Conservation (phyloP, 2,888 invertebrate species). For the Cactoblastis cactorum region DNA sequence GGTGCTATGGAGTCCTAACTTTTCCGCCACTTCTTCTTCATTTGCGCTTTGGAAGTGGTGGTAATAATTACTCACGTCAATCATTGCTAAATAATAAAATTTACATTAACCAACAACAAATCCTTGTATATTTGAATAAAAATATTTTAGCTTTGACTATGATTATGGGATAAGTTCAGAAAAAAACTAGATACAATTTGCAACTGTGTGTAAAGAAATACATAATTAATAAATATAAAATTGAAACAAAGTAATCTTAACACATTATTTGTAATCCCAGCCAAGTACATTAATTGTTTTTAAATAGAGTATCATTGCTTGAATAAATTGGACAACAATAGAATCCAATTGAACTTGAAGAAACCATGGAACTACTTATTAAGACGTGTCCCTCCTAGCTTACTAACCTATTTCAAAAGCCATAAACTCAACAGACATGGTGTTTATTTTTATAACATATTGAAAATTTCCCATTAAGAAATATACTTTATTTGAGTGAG, state of each 20-base stretch:
- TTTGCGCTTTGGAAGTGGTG: too few species aligned
- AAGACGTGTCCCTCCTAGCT: slow-evolving; percentile 16
- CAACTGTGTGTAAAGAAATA: too few species aligned
- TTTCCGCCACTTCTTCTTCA: too few species aligned
- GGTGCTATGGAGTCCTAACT: too few species aligned
- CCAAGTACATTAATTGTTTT: not conserved
- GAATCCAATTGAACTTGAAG: slow-evolving; percentile 8
- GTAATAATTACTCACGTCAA: too few species aligned
- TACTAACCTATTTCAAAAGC: slow-evolving; percentile 11
- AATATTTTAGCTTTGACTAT: too few species aligned
- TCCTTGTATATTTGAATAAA: too few species aligned
- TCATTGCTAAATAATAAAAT: too few species aligned
- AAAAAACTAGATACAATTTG: too few species aligned
- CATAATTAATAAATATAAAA: too few species aligned
- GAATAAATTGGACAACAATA: slow-evolving; percentile 8
- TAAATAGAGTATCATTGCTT: not conserved
- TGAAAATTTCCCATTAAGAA: not conserved
- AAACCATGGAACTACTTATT: slow-evolving; percentile 16
- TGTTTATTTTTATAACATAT: slow-evolving; percentile 9
- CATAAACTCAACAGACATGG: slow-evolving; percentile 13
- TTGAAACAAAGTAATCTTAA: not conserved
- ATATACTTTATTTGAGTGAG: not conserved
- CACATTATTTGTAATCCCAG: not conserved
- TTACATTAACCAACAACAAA: too few species aligned
- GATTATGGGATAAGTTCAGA: too few species aligned